Evolutionary conservation across 2,888 invertebrate species (phyloP), one percentile per base, ranked within the genome.

Genomic region (Eristalinus aeneus): DNA sequence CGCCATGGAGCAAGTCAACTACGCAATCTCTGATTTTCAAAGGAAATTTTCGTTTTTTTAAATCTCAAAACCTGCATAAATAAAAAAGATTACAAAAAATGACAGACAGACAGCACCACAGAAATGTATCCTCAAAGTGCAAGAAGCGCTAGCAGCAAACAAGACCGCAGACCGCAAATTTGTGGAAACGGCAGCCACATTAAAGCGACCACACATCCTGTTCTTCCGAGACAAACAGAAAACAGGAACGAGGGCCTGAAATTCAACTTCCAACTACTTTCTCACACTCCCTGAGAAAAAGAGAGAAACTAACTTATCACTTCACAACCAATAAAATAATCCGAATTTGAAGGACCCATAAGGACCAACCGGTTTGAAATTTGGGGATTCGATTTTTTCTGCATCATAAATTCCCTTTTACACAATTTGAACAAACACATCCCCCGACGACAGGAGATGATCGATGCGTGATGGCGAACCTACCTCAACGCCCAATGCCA

Each of bases 401-500:
- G 74, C 31, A 58, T 58, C 74, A 74, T 74, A 64, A 74, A 64
- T 58, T 74, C 36, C 58, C 20, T 6, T 68, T 68, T 56, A 22
- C 54, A 23, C 36, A 46, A 56, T 63, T 53, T n/a, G 22, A 64
- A 64, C n/a, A 73, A 10, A 20, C 22, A 8, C 56, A 23, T 56
- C 56, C 46, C 60, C 16, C 11, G 54, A 11, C 16, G 56, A 63
- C 58, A 60, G 39, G 36, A 56, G 67, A 74, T 80, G 74, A 80
- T 79, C 69, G 56, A 80, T 65, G 46, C 56, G 60, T 12, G 58
- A 27, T 32, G 12, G 60, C 10, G 77, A 82, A 82, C 86, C 86
- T 86, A 77, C 82, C 86, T 63, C 82, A 86, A 86, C 27, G 77
- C 67, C 81, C 2, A 3, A 86, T 63, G 73, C 39, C 39, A 39